These are phyloP conservation scores for Oryctolagus cuniculus DNA, from an alignment of 2,113 vertebrate species.

Conservation along the genomic window DNA sequence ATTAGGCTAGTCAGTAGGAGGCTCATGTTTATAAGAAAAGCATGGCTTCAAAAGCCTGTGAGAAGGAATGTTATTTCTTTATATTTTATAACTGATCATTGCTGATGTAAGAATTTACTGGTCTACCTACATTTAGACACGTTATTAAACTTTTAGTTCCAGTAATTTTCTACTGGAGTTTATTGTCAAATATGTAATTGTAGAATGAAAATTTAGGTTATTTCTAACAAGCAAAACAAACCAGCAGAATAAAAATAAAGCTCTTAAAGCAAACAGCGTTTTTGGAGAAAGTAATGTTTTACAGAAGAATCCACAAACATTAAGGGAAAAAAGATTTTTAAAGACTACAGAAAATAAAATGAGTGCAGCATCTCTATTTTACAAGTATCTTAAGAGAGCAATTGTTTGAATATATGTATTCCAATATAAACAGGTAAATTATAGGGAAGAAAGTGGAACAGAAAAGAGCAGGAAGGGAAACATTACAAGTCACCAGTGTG, in stretches of 20 bases:
- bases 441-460: background rate
- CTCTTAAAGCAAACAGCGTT: background rate
- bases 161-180: conserved; percentile 8
- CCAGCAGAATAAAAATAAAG: background rate
- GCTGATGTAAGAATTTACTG: background rate
- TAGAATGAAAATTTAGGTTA: background rate
- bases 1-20: background rate
- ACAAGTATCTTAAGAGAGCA: background rate
- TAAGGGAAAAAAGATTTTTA: background rate
- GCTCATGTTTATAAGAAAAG: background rate
- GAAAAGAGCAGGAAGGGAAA: background rate
- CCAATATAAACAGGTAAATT: conserved; percentile 2
- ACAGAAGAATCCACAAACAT: background rate
- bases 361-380: conserved; percentile 16
- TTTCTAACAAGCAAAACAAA: background rate
- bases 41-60: background rate
- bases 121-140: background rate
- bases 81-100: background rate
- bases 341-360: background rate
- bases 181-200: conserved; percentile 1
- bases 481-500: background rate
- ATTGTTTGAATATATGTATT: background rate
- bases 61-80: background rate
- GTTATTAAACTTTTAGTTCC: background rate
- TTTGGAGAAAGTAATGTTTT: background rate